A percentile compares a stretch with the other conserved stretches of the same genome.
phyloP scores from a whole-genome alignment of 2,113 vertebrate genomes.

The Passerina amoena region DNA sequence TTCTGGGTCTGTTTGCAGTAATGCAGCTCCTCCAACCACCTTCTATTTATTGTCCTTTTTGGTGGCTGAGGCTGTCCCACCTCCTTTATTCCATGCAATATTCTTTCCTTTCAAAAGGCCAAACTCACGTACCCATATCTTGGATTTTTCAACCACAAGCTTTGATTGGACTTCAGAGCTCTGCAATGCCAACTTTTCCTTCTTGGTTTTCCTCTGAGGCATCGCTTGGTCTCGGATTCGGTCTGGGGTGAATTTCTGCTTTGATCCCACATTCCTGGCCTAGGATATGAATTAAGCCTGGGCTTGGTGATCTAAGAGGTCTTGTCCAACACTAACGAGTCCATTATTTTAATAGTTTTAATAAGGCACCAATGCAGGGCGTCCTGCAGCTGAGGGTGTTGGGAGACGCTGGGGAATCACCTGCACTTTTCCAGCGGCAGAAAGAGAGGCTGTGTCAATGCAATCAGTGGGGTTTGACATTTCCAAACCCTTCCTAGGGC shows the following conservation, averaged over 20 bases:
- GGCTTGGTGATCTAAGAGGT: not conserved
- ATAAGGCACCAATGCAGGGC: rapidly evolving
- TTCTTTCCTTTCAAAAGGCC: not conserved
- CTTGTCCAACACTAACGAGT: rapidly evolving
- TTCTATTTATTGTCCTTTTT: not conserved
- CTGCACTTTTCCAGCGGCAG: not conserved
- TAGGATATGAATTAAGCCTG: not conserved
- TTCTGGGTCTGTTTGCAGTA: not conserved
- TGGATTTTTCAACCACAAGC: not conserved
- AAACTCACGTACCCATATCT: rapidly evolving
- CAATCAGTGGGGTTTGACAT: not conserved
- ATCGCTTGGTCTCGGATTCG: rapidly evolving
- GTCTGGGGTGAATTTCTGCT: not conserved
- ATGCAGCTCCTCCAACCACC: not conserved
- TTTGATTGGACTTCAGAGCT: not conserved
- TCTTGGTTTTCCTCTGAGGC: not conserved
- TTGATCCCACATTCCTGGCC: not conserved
- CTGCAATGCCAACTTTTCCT: not conserved
- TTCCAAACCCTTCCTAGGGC: too few relatives aligned
- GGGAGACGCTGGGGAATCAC: not conserved
- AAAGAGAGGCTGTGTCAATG: not conserved
- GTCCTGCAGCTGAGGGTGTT: not conserved
- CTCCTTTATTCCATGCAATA: not conserved
- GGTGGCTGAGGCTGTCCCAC: not conserved
- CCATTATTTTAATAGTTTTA: not conserved